phyloP scores from a whole-genome alignment of 2,888 invertebrate species.

The Eudasyphora cyanicolor region DNA sequence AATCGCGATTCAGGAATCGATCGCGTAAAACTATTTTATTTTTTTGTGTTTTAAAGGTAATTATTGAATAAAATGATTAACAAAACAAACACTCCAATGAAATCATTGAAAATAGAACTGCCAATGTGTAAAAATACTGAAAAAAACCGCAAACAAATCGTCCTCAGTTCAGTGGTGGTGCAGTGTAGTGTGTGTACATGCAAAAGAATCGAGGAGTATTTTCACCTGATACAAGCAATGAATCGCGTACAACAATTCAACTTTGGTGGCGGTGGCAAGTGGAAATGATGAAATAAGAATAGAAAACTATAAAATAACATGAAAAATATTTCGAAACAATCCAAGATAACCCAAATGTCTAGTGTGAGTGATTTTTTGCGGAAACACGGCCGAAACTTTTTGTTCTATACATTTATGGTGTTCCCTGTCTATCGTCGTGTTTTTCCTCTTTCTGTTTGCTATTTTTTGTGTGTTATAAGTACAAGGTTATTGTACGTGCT shows the following conservation, averaged over 20 bases:
- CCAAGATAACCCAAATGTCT: not conserved
- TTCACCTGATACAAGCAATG: conserved; percentile 63
- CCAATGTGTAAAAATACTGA: conserved; percentile 37
- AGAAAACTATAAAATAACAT: conserved; percentile 40
- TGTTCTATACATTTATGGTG: conserved; percentile 24
- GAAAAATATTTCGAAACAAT: not conserved
- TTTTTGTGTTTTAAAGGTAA: conserved; percentile 73
- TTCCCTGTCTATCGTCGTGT: conserved; percentile 1
- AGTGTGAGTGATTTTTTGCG: not conserved
- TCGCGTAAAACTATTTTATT: conserved; percentile 70
- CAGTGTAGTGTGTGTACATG: conserved; percentile 38
- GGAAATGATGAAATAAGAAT: conserved; percentile 23
- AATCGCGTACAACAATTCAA: conserved; percentile 17
- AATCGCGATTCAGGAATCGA: conserved; percentile 71
- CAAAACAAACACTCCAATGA: not conserved
- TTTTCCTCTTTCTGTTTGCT: conserved; percentile 21
- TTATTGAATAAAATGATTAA: conserved; percentile 54
- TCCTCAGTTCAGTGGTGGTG: not conserved
- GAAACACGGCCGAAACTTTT: conserved; percentile 20
- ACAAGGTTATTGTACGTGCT: conserved; percentile 70
- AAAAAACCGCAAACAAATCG: conserved; percentile 38
- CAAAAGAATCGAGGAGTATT: conserved; percentile 61
- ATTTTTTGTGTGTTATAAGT: conserved; percentile 65
- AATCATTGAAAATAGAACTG: conserved; percentile 39
- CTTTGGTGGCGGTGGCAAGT: not conserved